Conservation (phyloP, 2,888 invertebrate species). For the Glyphotaelius pellucidus region DNA sequence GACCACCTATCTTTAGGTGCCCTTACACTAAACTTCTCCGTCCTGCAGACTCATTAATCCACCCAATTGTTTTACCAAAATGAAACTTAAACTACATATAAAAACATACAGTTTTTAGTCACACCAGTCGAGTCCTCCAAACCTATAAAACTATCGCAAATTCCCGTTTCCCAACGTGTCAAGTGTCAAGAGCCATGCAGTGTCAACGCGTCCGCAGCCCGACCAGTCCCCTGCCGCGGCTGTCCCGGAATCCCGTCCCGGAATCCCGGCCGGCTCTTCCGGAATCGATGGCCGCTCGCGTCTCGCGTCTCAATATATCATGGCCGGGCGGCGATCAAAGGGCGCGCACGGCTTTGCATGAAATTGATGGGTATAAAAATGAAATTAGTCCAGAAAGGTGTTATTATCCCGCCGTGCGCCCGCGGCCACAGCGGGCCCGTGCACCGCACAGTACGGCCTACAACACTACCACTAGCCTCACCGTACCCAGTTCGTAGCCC, state of each 20-base stretch:
- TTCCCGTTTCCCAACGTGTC: background rate
- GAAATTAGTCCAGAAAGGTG: conserved; percentile 67
- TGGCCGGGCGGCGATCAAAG: conserved; percentile 65
- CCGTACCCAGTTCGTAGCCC: background rate
- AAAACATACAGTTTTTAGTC: background rate
- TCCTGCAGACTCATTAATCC: too few relatives aligned
- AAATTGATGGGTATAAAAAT: conserved; percentile 67
- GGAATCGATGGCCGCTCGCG: conserved; percentile 41
- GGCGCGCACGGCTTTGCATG: conserved; percentile 65
- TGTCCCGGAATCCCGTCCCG: conserved; percentile 43
- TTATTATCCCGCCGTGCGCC: conserved; percentile 66
- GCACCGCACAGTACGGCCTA: conserved; percentile 24
- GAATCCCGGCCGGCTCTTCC: conserved; percentile 51
- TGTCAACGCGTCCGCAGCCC: background rate
- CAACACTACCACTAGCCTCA: background rate
- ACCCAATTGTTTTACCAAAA: too few relatives aligned
- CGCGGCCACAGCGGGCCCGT: conserved; percentile 46
- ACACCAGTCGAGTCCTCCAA: background rate
- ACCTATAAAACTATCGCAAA: background rate
- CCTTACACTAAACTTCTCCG: too few relatives aligned
- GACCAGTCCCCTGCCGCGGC: background rate
- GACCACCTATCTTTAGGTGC: too few relatives aligned
- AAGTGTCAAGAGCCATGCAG: background rate
- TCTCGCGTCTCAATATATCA: conserved; percentile 61
- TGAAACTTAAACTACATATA: background rate